Base-by-base conservation (phyloP, 2,797 vertebrate species). In the Muscicapa comitata region DNA sequence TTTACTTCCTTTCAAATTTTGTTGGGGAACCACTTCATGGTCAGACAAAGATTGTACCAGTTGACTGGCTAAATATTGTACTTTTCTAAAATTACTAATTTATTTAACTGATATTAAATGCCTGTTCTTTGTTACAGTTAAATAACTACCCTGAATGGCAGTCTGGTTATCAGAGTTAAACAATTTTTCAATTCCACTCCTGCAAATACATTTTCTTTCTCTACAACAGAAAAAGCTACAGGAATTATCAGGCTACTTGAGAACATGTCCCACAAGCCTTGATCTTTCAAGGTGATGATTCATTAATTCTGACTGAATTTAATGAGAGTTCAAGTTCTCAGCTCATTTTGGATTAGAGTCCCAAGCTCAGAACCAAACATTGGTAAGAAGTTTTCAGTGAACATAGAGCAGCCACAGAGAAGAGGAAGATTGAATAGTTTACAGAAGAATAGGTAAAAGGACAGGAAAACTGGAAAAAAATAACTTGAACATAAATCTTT, bases 401-500 rank as follows among this genome's bases (percentile, higher is more conserved):
- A 83, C 59, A 47, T 9, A 38, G 42, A 90, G 40, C 59, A 54
- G 33, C 62, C 80, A 71, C 0, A 35, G 35, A 50, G 26, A 86
- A 37, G 43, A 71, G 50, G 13, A 75, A 58, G 78, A 95, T 1
- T 79, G 55, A 94, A 86, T 86, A 86, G 62, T 51, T 73, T 58
- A 81, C 93, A 85, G 82, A 61, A 80, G 47, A 92, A 61, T n/a
- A 86, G 67, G 54, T 50, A 95, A 80, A 95, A 89, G 45, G 35
- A 92, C 54, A 66, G 24, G 25, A 66, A 92, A 95, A 81, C 5
- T 31, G 58, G 13, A 77, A 63, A 93, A 96, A 95, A 95, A 93
- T 77, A 96, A 73, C 90, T 50, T 90, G 79, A 81, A 94, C 83
- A 97, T 97, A 96, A 97, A 97, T 96, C 96, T 97, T 96, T 93